A percentile compares a stretch with the other conserved stretches of the same genome.
Evolutionary conservation across 1,140 invertebrate species (phyloP).

Genomic region (Geopemphigus sp.): DNA sequence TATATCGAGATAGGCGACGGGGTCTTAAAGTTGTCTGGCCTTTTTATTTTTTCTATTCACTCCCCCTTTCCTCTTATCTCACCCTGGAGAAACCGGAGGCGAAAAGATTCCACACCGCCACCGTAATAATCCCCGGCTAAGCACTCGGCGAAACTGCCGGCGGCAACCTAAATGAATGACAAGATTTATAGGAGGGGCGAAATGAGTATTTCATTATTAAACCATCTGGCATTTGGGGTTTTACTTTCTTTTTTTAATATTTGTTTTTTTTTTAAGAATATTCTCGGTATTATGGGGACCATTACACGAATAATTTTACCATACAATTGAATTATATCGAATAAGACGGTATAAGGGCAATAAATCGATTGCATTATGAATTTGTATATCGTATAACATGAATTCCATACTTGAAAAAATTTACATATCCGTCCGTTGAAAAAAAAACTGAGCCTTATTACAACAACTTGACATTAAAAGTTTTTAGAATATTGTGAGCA

Average conservation of each 20-base stretch:
- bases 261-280: constrained; percentile 22
- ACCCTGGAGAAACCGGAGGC: background rate
- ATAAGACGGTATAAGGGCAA: background rate
- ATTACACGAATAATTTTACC: background rate
- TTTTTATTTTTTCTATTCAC: background rate
- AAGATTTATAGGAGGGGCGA: constrained; percentile 37
- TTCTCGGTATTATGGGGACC: background rate
- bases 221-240: constrained; percentile 24
- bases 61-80: background rate
- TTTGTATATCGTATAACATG: background rate
- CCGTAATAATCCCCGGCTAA: constrained; percentile 34
- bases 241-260: background rate
- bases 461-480: background rate
- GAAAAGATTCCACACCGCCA: constrained; percentile 7
- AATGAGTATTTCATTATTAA: constrained; percentile 45
- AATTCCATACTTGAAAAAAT: background rate
- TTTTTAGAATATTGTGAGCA: background rate
- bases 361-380: background rate
- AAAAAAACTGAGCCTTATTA: background rate
- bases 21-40: constrained; percentile 31
- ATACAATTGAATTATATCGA: background rate
- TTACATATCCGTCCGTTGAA: too few species aligned
- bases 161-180: constrained; percentile 38
- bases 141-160: constrained; percentile 30
- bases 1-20: background rate